phyloP scores from a whole-genome alignment of 1,140 invertebrate genomes.

The Habropoda laboriosa region DNA sequence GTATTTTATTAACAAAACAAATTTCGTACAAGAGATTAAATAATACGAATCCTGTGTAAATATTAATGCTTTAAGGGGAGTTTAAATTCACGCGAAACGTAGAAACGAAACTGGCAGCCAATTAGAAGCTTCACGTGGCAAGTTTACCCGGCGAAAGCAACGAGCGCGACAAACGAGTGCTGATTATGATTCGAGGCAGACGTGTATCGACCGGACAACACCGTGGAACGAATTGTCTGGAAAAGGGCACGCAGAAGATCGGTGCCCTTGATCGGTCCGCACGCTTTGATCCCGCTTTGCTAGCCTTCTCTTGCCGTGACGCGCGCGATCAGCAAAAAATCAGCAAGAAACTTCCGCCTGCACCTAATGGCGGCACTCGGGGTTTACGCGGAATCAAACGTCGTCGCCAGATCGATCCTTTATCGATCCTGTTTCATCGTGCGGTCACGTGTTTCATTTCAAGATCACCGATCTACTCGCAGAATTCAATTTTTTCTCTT shows the following conservation, averaged over 20 bases:
- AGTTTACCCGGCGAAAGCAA: neutral
- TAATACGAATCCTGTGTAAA: too few relatives aligned
- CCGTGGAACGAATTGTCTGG: constrained; percentile 71
- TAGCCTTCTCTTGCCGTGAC: constrained; percentile 46
- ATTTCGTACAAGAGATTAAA: too few relatives aligned
- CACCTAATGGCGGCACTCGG: constrained; percentile 68
- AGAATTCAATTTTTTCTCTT: neutral
- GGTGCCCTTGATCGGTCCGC: constrained; percentile 55
- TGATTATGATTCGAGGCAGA: constrained; percentile 75
- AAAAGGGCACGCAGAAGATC: constrained; percentile 73
- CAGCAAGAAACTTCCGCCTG: constrained; percentile 71
- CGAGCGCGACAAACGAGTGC: constrained; percentile 50
- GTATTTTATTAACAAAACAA: too few relatives aligned
- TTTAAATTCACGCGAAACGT: neutral
- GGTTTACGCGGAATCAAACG: constrained; percentile 66
- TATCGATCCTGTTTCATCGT: neutral
- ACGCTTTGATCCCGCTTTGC: constrained; percentile 73
- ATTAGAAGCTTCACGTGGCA: neutral
- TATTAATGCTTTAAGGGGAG: too few relatives aligned
- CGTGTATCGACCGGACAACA: constrained; percentile 51
- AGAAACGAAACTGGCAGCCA: neutral
- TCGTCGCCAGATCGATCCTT: constrained; percentile 7
- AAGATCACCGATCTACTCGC: neutral
- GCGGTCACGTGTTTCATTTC: neutral
- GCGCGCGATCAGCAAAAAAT: constrained; percentile 67